A percentile compares a stretch with the other conserved stretches of the same genome.
Evolutionary conservation across 2,888 invertebrate species (phyloP).

Genomic region (Mystacides longicornis): DNA sequence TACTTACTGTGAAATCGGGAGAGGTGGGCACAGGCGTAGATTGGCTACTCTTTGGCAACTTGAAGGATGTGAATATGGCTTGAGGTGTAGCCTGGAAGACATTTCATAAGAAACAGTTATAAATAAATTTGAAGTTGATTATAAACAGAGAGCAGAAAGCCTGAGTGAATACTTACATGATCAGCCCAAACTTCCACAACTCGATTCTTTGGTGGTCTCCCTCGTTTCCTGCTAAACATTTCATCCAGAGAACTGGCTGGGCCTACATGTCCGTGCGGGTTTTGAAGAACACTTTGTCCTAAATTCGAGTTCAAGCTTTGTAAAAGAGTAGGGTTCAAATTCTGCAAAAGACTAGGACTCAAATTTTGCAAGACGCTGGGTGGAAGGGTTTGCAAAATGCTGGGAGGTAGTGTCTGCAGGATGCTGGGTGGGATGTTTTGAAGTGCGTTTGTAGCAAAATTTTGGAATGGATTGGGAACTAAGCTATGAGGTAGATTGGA

Average conservation of each 20-base stretch:
- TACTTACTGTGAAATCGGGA: constrained; percentile 46
- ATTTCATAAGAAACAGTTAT: constrained; percentile 15
- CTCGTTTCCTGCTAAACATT: constrained; percentile 87
- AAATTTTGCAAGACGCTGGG: constrained; percentile 30
- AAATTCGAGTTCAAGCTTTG: constrained; percentile 35
- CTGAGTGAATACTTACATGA: constrained; percentile 53
- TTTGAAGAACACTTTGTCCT: constrained; percentile 35
- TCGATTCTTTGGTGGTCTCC: constrained; percentile 94
- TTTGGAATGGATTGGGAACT: constrained; percentile 35
- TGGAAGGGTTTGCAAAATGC: constrained; percentile 45
- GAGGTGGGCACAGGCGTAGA: constrained; percentile 39
- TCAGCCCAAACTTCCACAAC: constrained; percentile 88
- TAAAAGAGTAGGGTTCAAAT: constrained; percentile 16
- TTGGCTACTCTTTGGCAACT: constrained; percentile 67
- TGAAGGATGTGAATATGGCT: constrained; percentile 90
- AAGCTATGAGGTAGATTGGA: constrained; percentile 33
- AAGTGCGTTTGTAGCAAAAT: constrained; percentile 41
- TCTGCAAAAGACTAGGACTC: constrained; percentile 17
- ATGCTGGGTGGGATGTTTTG: constrained; percentile 31
- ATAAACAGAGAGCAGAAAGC: not conserved
- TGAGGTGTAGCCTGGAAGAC: constrained; percentile 62
- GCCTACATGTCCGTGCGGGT: constrained; percentile 33
- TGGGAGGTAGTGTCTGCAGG: constrained; percentile 41
- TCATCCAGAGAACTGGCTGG: constrained; percentile 74
- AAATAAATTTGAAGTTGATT: not conserved